Evolutionary conservation across 2,113 vertebrate species (phyloP).

Genomic region (Cololabis saira): DNA sequence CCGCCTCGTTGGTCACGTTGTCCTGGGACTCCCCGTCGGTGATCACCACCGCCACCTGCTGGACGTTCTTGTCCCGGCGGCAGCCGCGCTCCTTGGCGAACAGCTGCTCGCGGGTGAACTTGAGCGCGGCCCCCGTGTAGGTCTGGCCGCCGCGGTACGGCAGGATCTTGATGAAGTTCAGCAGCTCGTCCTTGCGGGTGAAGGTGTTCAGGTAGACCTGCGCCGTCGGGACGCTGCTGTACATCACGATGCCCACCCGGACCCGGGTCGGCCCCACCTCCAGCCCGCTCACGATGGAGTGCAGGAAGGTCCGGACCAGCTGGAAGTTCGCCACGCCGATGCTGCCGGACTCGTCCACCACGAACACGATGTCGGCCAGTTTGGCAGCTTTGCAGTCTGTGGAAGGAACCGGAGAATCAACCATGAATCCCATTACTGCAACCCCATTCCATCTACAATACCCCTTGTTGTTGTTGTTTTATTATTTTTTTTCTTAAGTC

Average conservation of each 20-base stretch:
- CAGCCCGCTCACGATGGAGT: slow-evolving; percentile 77
- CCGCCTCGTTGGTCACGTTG: slow-evolving; percentile 65
- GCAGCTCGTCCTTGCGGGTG: slow-evolving; percentile 66
- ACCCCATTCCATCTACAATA: no score
- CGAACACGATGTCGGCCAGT: slow-evolving; percentile 85
- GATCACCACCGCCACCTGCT: slow-evolving; percentile 86
- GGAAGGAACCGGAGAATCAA: slow-evolving; percentile 14
- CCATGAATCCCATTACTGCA: no score
- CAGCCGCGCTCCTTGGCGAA: slow-evolving; percentile 77
- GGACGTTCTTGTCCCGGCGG: slow-evolving; percentile 68
- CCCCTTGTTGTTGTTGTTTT: no score
- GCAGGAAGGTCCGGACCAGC: slow-evolving; percentile 80
- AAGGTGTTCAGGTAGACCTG: slow-evolving; percentile 82
- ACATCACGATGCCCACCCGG: slow-evolving; percentile 82
- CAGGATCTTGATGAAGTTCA: slow-evolving; percentile 83
- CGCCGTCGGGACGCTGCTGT: slow-evolving; percentile 60
- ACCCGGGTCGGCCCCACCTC: slow-evolving; percentile 58
- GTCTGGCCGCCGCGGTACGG: slow-evolving; percentile 75
- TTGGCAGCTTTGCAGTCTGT: slow-evolving; percentile 81
- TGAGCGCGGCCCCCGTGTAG: slow-evolving; percentile 78
- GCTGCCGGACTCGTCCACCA: slow-evolving; percentile 84
- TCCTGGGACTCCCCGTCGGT: slow-evolving; percentile 83
- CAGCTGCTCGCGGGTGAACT: slow-evolving; percentile 72
- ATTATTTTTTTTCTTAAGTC: no score
- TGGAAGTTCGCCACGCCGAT: slow-evolving; percentile 71